Base-by-base conservation (phyloP, 2,888 invertebrate species). In the Cepaea hortensis region DNA sequence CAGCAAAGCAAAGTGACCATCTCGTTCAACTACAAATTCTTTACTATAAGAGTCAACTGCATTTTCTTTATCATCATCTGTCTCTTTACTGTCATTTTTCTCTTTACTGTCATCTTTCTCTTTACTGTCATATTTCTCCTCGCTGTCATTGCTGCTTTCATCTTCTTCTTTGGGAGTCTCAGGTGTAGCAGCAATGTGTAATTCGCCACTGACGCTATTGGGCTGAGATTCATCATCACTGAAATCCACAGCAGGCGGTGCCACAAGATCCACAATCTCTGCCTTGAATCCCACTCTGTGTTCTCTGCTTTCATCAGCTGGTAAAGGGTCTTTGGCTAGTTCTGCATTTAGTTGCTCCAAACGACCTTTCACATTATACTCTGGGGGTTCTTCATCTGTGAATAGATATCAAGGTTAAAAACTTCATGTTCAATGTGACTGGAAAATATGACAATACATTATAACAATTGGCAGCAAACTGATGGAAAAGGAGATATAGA, bases 341-440 rank as follows among this genome's bases (percentile, higher is more conserved):
- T 94, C 93, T 50, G 92, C 91, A 88, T 94, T 94, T 48, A 93
- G 90, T 79, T 91, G 91, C 85, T 92, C 91, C n/a, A 94, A 89
- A 68, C 93, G 88, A 70, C 92, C 94, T 73, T 92, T 91, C 7
- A 94, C 93, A 89, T 94, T 92, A 89, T 94, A 94, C 82, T 93
- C 93, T 62, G 94, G 93, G 0, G 93, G 82, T 68, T 86, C 86
- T 82, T 83, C 83, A 76, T 86, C 86, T 86, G 23, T 62, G 79
- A 46, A 62, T 6, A 55, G 55, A 55, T 55, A 11, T 55, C 55
- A 55, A 11, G 55, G 6, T 55, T 1, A 55, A 0, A 6, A 55
- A 55, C 6, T 11, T 9, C 11, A 11, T 55, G 7, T 55, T 6
- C 55, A 0, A 55, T 55, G 55, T 55, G 7, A 55, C 55, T 9